Conservation (phyloP, 2,797 vertebrate species). For the Catamblyrhynchus diadema region DNA sequence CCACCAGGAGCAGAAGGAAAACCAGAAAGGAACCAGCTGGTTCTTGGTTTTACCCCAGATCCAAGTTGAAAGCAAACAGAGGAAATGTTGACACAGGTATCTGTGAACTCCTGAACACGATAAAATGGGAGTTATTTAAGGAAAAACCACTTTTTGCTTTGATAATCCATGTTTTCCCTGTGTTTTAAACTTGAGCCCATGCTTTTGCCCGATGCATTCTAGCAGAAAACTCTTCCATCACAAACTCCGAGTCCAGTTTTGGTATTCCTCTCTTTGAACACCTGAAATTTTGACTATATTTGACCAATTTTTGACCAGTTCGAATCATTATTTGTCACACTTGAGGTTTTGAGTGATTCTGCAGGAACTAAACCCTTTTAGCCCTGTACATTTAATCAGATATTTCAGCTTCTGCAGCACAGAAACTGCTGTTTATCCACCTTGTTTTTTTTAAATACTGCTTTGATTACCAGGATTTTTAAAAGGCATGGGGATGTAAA, state of each 20-base stretch:
- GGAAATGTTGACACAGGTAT: background rate
- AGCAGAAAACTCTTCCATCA: background rate
- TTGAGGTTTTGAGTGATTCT: background rate
- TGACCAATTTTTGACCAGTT: background rate
- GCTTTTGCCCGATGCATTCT: background rate
- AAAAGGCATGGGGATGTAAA: background rate
- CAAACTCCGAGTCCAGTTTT: background rate
- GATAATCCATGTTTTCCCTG: fast-evolving
- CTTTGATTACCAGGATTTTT: background rate
- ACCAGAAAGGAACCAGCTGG: background rate
- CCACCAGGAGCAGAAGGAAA: background rate
- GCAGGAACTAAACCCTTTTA: background rate
- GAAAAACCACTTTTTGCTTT: background rate
- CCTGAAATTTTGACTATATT: background rate
- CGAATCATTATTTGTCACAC: background rate
- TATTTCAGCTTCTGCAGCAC: background rate
- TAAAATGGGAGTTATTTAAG: background rate
- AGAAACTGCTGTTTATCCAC: background rate
- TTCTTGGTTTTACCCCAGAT: background rate
- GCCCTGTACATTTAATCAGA: background rate
- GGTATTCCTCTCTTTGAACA: background rate
- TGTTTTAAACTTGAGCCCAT: fast-evolving
- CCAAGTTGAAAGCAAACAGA: background rate
- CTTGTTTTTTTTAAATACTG: background rate
- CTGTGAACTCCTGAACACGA: background rate